Conservation (phyloP, 2,797 vertebrate genomes). For the Amniataba percoides region DNA sequence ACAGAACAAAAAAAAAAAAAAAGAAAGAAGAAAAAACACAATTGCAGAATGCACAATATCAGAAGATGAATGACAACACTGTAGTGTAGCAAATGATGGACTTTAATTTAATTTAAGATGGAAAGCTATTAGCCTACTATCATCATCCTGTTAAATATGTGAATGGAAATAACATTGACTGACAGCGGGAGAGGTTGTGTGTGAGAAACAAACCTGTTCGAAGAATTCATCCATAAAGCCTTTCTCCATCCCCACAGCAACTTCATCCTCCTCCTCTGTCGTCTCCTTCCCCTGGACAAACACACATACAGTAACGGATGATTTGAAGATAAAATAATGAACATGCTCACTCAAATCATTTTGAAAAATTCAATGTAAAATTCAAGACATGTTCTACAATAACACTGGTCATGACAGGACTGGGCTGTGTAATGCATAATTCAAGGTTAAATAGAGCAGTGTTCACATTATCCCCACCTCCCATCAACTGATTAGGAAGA, state of each 20-base stretch:
- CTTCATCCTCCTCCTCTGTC: slow-evolving; percentile 93
- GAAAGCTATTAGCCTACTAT: slow-evolving; percentile 15
- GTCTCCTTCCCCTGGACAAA: slow-evolving; percentile 91
- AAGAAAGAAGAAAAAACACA: slow-evolving; percentile 7
- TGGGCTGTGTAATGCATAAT: slow-evolving; percentile 18
- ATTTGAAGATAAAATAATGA: neutral
- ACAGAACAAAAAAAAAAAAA: slow-evolving; percentile 30
- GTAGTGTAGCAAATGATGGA: slow-evolving; percentile 4
- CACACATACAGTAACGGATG: slow-evolving; percentile 19
- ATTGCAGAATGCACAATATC: slow-evolving; percentile 38
- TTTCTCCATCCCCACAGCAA: slow-evolving; percentile 92
- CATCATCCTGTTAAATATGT: neutral
- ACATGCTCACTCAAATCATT: neutral
- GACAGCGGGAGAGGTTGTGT: neutral
- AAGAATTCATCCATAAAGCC: slow-evolving; percentile 99
- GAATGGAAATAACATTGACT: slow-evolving; percentile 1
- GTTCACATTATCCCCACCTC: slow-evolving; percentile 20
- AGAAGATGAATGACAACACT: slow-evolving; percentile 24
- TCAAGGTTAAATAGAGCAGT: slow-evolving; percentile 55
- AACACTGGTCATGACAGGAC: neutral
- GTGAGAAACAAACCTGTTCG: slow-evolving; percentile 89
- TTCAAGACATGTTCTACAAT: neutral
- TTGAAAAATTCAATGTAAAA: neutral
- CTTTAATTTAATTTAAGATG: slow-evolving; percentile 23
- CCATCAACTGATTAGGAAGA: slow-evolving; percentile 63